Evolutionary conservation across 2,797 vertebrate species (phyloP), one percentile per base, ranked within the genome.

Genomic region (Myiothlypis coronata): DNA sequence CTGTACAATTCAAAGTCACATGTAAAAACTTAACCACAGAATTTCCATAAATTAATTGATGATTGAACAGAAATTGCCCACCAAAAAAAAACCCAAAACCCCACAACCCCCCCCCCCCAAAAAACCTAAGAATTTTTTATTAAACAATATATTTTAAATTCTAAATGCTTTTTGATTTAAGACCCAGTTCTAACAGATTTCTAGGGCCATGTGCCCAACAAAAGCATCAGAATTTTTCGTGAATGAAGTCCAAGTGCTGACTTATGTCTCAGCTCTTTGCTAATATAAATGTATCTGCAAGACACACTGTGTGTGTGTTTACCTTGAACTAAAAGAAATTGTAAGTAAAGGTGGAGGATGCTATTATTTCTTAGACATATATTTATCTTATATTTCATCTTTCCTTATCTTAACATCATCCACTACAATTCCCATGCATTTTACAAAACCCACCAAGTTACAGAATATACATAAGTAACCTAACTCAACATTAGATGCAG

Each of bases 1-100:
- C 77, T 92, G 72, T 88, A 71, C 87, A 94, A 90, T 78, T 91
- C 65, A 37, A 94, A 91, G 59, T 84, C 84, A 65, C 21, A 74
- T 13, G 8, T 14, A n/a, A 93, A 88, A 53, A 92, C 28, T 60
- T 37, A 91, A 75, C 18, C 34, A 72, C 50, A 89, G 41, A 91
- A 83, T 63, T 88, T 76, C 59, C 59, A 83, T 81, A 61, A 50
- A 78, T 69, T 78, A 81, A 75, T 11, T 81, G 50, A 90, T 2
- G 4, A 79, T n/a, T 83, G 67, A 92, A 94, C 87, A 91, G 85
- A 92, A 83, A 83, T 32, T 69, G 10, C 50, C 75, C 75, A 93
- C 27, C 2, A 64, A 89, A 22, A 60, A 79, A 53, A 39, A 57
- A 64, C 10, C 19, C 76, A 43, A 44, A 39, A 8, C 6, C 14